These are phyloP conservation scores for Tribolium madens DNA, from an alignment of 1,140 invertebrate species.

Conservation along the genomic window DNA sequence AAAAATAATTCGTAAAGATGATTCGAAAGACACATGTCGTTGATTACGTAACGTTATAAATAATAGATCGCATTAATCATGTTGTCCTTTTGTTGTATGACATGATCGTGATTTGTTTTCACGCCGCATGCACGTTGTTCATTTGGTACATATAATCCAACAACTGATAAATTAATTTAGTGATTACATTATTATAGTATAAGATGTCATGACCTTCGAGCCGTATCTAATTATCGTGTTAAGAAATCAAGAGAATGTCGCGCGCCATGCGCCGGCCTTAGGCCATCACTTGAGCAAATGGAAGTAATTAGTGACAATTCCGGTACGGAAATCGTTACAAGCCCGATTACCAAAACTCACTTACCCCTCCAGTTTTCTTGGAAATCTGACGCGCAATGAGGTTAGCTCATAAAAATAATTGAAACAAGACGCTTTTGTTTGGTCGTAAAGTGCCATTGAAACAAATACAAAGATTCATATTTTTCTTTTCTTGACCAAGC, in stretches of 20 bases:
- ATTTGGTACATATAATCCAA: background rate
- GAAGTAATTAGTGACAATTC: conserved; percentile 14
- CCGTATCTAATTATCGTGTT: conserved; percentile 12
- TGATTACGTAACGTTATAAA: conserved; percentile 5
- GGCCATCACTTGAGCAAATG: background rate
- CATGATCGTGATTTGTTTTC: conserved; percentile 7
- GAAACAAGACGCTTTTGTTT: no score
- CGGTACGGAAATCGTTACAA: conserved; percentile 31
- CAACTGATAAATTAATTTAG: conserved; percentile 20
- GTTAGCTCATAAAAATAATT: no score
- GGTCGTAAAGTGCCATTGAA: no score
- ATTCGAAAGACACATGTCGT: background rate
- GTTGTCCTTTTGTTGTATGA: conserved; percentile 1
- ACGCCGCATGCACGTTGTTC: conserved; percentile 28
- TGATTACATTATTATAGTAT: conserved; percentile 30
- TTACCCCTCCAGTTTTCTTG: background rate
- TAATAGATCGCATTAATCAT: conserved; percentile 5
- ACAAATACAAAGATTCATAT: no score
- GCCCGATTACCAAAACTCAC: background rate
- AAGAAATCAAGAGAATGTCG: conserved; percentile 11
- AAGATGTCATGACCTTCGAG: conserved; percentile 11
- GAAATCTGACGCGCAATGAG: background rate
- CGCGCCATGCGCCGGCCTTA: conserved; percentile 6
- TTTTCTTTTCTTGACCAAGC: no score
- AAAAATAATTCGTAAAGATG: no score